These are phyloP conservation scores for Gouania willdenowi DNA, from an alignment of 2,797 vertebrate species.

Conservation along the genomic window DNA sequence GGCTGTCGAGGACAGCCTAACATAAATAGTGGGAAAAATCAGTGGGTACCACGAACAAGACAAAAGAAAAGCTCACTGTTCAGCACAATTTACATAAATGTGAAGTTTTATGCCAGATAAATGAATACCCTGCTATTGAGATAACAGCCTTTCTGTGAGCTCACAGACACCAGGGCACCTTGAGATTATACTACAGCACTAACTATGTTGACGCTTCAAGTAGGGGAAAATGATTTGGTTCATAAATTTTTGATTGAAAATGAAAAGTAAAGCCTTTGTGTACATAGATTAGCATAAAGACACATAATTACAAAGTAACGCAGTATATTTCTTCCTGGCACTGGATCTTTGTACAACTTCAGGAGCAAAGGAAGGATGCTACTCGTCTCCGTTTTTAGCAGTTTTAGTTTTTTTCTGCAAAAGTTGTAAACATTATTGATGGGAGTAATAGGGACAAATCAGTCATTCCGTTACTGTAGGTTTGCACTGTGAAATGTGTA, in stretches of 20 bases:
- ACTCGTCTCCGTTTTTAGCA: too few relatives aligned
- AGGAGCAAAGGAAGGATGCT: too few relatives aligned
- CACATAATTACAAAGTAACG: constrained; percentile 1
- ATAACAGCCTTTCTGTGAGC: constrained; percentile 49
- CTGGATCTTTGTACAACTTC: constrained; percentile 3
- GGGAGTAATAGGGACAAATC: too few relatives aligned
- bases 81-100: constrained; percentile 55
- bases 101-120: constrained; percentile 44
- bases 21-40: constrained; percentile 43
- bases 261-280: not conserved
- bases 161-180: constrained; percentile 48
- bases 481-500: too few relatives aligned
- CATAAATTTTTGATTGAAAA: constrained; percentile 22
- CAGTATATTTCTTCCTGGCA: not conserved
- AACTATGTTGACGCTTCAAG: constrained; percentile 22
- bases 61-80: constrained; percentile 41
- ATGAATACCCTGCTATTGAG: constrained; percentile 54
- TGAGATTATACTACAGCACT: constrained; percentile 42
- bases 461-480: too few relatives aligned
- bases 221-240: constrained; percentile 10
- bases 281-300: not conserved
- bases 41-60: constrained; percentile 45
- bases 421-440: too few relatives aligned
- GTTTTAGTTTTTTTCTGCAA: too few relatives aligned
- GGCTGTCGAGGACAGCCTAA: constrained; percentile 59